These are phyloP conservation scores for Gephyroberyx darwinii DNA, from an alignment of 2,797 vertebrate genomes.

Conservation along the genomic window DNA sequence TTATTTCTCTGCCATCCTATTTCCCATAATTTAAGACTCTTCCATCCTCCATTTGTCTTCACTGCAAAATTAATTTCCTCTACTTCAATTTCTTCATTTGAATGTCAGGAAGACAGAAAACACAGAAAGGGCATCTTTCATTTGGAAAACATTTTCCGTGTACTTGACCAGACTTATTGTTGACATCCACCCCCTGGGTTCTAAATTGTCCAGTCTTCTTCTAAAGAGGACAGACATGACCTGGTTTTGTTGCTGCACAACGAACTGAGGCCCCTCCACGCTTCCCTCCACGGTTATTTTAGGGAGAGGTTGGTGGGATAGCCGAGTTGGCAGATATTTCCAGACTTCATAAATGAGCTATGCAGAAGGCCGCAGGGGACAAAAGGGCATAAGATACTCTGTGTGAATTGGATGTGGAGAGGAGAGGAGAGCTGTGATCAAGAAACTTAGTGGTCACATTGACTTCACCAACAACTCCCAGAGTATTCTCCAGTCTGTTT, in stretches of 20 bases:
- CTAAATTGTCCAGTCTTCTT: constrained; percentile 41
- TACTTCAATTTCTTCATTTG: constrained; percentile 29
- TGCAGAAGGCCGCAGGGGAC: constrained; percentile 53
- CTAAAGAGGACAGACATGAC: constrained; percentile 57
- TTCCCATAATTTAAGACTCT: constrained; percentile 1
- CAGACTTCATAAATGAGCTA: constrained; percentile 69
- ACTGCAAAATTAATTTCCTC: constrained; percentile 1
- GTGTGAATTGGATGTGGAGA: constrained; percentile 33
- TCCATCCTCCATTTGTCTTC: constrained; percentile 3
- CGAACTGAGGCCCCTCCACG: constrained; percentile 34
- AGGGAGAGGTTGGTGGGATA: constrained; percentile 56
- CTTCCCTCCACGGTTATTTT: constrained; percentile 58
- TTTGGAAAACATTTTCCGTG: constrained; percentile 2
- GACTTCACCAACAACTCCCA: constrained; percentile 28
- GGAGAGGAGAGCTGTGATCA: constrained; percentile 30
- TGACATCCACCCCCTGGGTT: constrained; percentile 37
- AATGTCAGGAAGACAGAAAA: constrained; percentile 28
- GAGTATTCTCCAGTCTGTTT: constrained; percentile 11
- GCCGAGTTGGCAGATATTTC: constrained; percentile 71
- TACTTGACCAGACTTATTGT: constrained; percentile 33
- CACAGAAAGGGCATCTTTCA: constrained; percentile 39
- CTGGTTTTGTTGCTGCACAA: constrained; percentile 62
- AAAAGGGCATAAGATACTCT: constrained; percentile 55
- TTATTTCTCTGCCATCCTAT: constrained; percentile 4
- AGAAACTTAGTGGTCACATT: constrained; percentile 39